A percentile compares a stretch with the other conserved stretches of the same genome.
Evolutionary conservation across 2,888 invertebrate species (phyloP).

Genomic region (Chrysotoxum bicinctum): DNA sequence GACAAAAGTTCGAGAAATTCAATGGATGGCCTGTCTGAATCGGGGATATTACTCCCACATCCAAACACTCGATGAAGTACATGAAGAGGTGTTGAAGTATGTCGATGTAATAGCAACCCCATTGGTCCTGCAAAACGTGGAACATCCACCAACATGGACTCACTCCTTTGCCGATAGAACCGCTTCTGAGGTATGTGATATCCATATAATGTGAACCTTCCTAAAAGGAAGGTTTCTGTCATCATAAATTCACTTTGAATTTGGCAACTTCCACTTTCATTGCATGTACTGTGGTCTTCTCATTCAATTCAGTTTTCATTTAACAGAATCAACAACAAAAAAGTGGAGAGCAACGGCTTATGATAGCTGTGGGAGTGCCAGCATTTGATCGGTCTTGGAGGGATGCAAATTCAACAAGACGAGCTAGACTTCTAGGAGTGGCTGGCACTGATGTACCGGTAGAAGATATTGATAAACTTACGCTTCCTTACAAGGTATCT

Average conservation of each 20-base stretch:
- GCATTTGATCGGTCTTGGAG: slow-evolving; percentile 91
- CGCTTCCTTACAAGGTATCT: slow-evolving; percentile 92
- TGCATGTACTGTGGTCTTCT: not conserved
- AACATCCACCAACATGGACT: slow-evolving; percentile 96
- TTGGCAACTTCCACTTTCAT: too few relatives aligned
- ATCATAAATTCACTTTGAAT: too few relatives aligned
- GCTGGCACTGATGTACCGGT: slow-evolving; percentile 93
- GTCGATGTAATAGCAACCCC: slow-evolving; percentile 96
- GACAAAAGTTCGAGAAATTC: slow-evolving; percentile 92
- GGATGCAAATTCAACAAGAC: slow-evolving; percentile 77
- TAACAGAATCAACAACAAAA: slow-evolving; percentile 76
- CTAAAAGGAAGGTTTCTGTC: too few relatives aligned
- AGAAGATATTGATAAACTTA: slow-evolving; percentile 93
- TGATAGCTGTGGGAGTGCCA: slow-evolving; percentile 96
- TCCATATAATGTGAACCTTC: too few relatives aligned
- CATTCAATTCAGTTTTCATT: not conserved
- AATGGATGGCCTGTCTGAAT: slow-evolving; percentile 97
- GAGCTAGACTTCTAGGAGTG: slow-evolving; percentile 93
- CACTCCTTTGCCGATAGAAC: slow-evolving; percentile 94
- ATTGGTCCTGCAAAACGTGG: slow-evolving; percentile 87
- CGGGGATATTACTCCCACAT: slow-evolving; percentile 98
- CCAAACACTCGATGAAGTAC: slow-evolving; percentile 96
- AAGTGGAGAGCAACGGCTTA: slow-evolving; percentile 83
- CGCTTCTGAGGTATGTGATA: slow-evolving; percentile 82
- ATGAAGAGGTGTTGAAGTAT: slow-evolving; percentile 97